Evolutionary conservation across 2,113 vertebrate species (phyloP).

Genomic region (Elephantulus edwardii): DNA sequence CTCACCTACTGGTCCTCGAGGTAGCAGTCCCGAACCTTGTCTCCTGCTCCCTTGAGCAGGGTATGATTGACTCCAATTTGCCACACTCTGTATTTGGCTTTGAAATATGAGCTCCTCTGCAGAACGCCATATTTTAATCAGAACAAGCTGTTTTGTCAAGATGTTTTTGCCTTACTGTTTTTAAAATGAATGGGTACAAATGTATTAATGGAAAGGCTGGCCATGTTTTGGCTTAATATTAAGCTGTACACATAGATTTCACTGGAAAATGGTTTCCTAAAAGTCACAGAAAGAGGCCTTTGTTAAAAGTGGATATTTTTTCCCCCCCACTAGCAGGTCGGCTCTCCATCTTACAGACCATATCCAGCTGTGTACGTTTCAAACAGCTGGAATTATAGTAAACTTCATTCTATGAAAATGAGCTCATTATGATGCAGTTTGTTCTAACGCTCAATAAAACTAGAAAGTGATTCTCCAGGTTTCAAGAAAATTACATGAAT

Average conservation of each 20-base stretch:
- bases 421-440: constrained; percentile 69
- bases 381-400: constrained; percentile 82
- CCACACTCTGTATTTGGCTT: constrained; percentile 22
- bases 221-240: constrained; percentile 49
- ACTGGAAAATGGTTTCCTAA: constrained; percentile 50
- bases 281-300: constrained; percentile 55
- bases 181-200: constrained; percentile 61
- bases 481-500: constrained; percentile 21
- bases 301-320: constrained; percentile 69
- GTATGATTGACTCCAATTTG: constrained; percentile 14
- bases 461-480: constrained; percentile 36
- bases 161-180: constrained; percentile 51
- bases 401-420: constrained; percentile 76
- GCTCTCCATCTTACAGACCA: constrained; percentile 63
- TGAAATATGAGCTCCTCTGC: constrained; percentile 42
- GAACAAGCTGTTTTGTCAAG: constrained; percentile 42
- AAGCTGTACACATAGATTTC: constrained; percentile 46
- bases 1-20: background rate
- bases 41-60: background rate
- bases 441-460: constrained; percentile 65
- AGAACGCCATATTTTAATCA: constrained; percentile 2
- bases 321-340: constrained; percentile 66
- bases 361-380: constrained; percentile 77
- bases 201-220: background rate
- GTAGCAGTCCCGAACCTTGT: background rate